Evolutionary conservation across 2,888 invertebrate species (phyloP), one percentile per base, ranked within the genome.

Genomic region (Scaptomyza flava): DNA sequence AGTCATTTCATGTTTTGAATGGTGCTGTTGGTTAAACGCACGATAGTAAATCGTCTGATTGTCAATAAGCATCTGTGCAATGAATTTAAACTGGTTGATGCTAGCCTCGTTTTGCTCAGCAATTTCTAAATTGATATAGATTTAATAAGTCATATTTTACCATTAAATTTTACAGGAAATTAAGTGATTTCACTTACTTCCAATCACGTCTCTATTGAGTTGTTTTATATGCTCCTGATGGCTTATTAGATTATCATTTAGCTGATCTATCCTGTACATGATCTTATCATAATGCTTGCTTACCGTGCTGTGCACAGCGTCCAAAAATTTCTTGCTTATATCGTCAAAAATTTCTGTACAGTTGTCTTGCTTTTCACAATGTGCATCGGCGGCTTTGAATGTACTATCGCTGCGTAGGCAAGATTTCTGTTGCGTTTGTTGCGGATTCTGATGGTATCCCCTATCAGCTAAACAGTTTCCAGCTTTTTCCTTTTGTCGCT

Each of bases 241-340:
- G 0, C 33, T 50, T 1, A 30, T 3, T 11, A 87, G 8, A 11
- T 74, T 69, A 5, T 63, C 27, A 0, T 71, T 30, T 1, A 84
- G 27, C 8, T 48, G 42, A 1, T 69, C 70, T 7, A 89, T 46
- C 23, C 68, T 74, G n/a, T 45, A 14, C 4, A 70, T 9, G 5
- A 82, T 67, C 1, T 67, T 51, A 8, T 69, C 56, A 33, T 79
- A 77, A 12, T 77, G 71, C 7, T 87, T 87, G 12, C 27, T 17
- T 1, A 85, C 47, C 61, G 74, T 73, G 1, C 45, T 12, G 12
- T 69, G 56, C 8, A 92, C 87, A 14, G 89, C 87, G 30, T 90
- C 86, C 56, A 90, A 54, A 12, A 91, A 87, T 43, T 88, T 88
- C 9, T 90, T 90, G 30, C 87, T 82, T 5, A 92, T 74, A 8